Conservation (phyloP, 2,797 vertebrate species). For the Pyrocephalus nanus region DNA sequence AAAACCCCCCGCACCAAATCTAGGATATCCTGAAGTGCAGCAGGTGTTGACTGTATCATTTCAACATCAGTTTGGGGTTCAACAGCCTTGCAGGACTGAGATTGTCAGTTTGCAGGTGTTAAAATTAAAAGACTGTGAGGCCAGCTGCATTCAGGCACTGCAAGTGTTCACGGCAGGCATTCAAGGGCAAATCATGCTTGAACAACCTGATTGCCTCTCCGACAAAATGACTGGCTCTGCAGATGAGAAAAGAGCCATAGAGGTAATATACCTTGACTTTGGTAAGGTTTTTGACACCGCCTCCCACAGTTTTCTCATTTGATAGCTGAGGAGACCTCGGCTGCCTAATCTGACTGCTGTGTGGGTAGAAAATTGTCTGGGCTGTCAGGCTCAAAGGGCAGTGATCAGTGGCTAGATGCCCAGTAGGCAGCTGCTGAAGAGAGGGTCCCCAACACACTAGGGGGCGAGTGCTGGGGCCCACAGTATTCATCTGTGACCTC, state of each 20-base stretch:
- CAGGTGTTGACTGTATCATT: constrained; percentile 36
- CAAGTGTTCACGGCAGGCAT: constrained; percentile 6
- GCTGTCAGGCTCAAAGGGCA: background rate
- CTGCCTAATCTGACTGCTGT: background rate
- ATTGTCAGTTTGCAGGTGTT: constrained; percentile 43
- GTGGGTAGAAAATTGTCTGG: background rate
- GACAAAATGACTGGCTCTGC: constrained; percentile 34
- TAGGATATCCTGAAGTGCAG: constrained; percentile 24
- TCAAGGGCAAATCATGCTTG: constrained; percentile 58
- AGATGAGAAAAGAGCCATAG: background rate
- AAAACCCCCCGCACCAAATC: background rate
- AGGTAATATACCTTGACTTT: constrained; percentile 65
- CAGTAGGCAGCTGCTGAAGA: background rate
- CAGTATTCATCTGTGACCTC: background rate
- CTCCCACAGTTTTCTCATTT: constrained; percentile 55
- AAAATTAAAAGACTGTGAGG: constrained; percentile 53
- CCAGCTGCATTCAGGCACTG: constrained; percentile 40
- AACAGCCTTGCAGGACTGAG: constrained; percentile 44
- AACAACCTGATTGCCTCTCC: constrained; percentile 48
- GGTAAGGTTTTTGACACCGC: constrained; percentile 24
- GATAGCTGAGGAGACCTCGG: background rate
- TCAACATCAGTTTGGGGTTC: constrained; percentile 35
- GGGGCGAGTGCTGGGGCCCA: fast-evolving
- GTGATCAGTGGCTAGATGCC: background rate
- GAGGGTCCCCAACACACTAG: background rate